Base-by-base conservation (phyloP, 2,113 vertebrate species). In the Nothobranchius furzeri region DNA sequence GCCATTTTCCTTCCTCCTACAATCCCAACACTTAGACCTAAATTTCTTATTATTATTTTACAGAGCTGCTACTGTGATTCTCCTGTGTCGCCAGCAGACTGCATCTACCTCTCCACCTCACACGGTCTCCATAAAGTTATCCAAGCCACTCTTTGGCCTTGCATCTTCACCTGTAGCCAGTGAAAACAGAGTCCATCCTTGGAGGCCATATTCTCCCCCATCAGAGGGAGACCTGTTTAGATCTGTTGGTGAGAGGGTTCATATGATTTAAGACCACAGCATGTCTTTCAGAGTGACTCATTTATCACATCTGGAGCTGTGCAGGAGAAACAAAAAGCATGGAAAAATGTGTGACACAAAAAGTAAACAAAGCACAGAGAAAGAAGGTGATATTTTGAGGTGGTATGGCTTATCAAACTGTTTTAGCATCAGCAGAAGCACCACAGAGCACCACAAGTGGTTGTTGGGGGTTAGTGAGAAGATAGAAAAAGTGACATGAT, bases 221-320 rank as follows among this genome's bases (percentile, higher is more conserved):
- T 71, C 54, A 70, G 30, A 7, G 20, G 69, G 69, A 71, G 57
- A 63, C 73, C 71, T 78, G 80, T 68, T 82, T 68, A 62, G 70
- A 77, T 35, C 70, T 43, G 47, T 20, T 46, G 65, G 42, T 61
- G 46, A 40, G 57, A 52, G 69, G 58, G 52, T 5, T 60, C 71
- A 78, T 71, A 58, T 85, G 81, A 87, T 87, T 84, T 84, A 84
- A 56, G 72, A 68, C 45, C 73, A 53, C 49, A 49, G 64, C 36
- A 12, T 4, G 10, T 60, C 51, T 1, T 0, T 47, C 9, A 4
- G 63, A 72, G 79, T 64, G 80, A 63, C 63, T 87, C 88, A 84
- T 89, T 84, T 76, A 85, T 88, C 84, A 89, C 72, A 86, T 60
- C 47, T 68, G 63, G 60, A 75, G 59, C 24, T 25, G 54, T 42